phyloP scores from a whole-genome alignment of 2,113 vertebrate genomes.

The Gymnobelideus leadbeateri region DNA sequence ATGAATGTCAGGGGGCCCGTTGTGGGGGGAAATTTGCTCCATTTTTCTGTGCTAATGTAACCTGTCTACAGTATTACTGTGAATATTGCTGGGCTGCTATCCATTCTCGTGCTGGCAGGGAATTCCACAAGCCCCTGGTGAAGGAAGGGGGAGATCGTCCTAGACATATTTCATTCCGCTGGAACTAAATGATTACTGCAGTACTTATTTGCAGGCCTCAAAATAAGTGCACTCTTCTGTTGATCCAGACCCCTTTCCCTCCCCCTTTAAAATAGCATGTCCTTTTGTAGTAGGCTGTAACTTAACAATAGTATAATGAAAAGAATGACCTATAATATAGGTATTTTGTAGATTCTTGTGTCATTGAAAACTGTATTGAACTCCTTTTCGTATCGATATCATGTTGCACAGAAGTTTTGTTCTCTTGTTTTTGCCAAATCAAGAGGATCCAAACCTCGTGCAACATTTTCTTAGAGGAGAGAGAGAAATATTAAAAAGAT shows the following conservation, averaged over 20 bases:
- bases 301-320: conserved; percentile 86
- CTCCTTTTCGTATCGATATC: conserved; percentile 85
- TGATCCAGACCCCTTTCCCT: conserved; percentile 89
- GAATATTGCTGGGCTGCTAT: conserved; percentile 99
- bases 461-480: conserved; percentile 88
- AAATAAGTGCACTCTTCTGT: conserved; percentile 99
- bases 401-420: conserved; percentile 82
- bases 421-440: conserved; percentile 83
- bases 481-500: conserved; percentile 88
- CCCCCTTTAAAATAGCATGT: conserved; percentile 86
- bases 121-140: conserved; percentile 99
- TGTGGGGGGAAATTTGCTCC: conserved; percentile 99
- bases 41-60: conserved; percentile 99
- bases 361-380: conserved; percentile 86
- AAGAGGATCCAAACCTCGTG: conserved; percentile 85
- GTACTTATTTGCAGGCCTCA: conserved; percentile 89
- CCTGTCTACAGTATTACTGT: conserved; percentile 99
- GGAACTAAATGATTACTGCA: conserved; percentile 92
- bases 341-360: conserved; percentile 87
- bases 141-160: conserved; percentile 99
- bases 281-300: conserved; percentile 88
- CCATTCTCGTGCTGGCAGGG: conserved; percentile 97
- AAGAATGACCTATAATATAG: conserved; percentile 87
- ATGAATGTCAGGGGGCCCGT: conserved; percentile 99
- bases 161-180: conserved; percentile 99